Evolutionary conservation across 2,888 invertebrate species (phyloP), one percentile per base, ranked within the genome.

Genomic region (Drosophila peninsularis): DNA sequence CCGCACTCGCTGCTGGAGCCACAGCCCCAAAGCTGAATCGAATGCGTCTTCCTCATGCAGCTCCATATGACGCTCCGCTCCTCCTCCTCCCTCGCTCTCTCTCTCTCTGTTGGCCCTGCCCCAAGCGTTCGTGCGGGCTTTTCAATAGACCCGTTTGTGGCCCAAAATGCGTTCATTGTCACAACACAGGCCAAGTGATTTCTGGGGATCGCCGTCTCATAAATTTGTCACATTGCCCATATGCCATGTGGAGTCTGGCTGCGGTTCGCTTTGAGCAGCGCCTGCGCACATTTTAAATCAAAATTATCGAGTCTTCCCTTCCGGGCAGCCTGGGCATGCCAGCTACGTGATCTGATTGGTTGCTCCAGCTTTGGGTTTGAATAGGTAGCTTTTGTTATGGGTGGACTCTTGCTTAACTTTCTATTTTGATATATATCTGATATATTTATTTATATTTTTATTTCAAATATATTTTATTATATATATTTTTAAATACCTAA

Each of bases 201-300:
- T 69, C 50, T 60, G 65, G 54, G 53, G 73, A 55, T 60, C 61
- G 67, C 81, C 69, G 80, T 68, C 71, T 69, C 82, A 82, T 82
- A 82, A 82, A 82, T 88, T 88, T 85, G 82, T 82, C 88, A 70
- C 78, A 75, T 78, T 86, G 62, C 70, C 75, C 70, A 72, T 74
- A 66, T 75, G 45, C 50, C 50, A 62, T 50, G 57, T 50, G 76
- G 57, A 62, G 65, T 58, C 17, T 56, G 24, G 9, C 34, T 57
- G 70, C 80, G 72, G 78, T 36, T 41, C 39, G 63, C 80, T 69
- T 77, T 77, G 76, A 64, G 66, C 66, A 47, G 81, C 83, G 87
- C 86, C 86, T 82, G 83, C 86, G 83, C 81, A 82, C 83, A 83
- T 78, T 78, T 80, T 83, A 80, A 83, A 80, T 83, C 83, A 86